Percentiles rank a stretch among this genome's conserved stretches.
Evolutionary conservation across 2,797 vertebrate genomes (phyloP).

Genomic region (Erpetoichthys calabaricus): DNA sequence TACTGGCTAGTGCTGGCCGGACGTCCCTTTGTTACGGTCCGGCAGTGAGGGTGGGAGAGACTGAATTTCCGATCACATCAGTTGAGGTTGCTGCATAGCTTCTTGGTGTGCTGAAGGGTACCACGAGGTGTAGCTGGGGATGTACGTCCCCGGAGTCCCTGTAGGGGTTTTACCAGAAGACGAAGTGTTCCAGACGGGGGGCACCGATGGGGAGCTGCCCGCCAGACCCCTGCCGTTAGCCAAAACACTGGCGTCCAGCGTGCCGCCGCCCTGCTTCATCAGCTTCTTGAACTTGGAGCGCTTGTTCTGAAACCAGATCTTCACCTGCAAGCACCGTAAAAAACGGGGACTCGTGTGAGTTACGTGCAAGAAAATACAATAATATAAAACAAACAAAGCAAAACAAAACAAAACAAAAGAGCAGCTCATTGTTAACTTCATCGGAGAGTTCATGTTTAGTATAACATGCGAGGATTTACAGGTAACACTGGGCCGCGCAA

Average conservation of each 20-base stretch:
- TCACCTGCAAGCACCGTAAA: constrained; percentile 51
- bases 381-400: too few species aligned
- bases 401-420: too few species aligned
- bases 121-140: constrained; percentile 96
- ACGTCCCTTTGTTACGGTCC: constrained; percentile 36
- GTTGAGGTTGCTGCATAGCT: constrained; percentile 95
- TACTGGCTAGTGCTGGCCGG: constrained; percentile 23
- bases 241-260: constrained; percentile 70
- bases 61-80: constrained; percentile 69
- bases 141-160: constrained; percentile 76
- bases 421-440: too few species aligned
- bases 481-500: too few species aligned
- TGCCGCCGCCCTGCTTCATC: constrained; percentile 84
- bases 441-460: too few species aligned
- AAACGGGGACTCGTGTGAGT: not conserved
- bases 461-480: too few species aligned
- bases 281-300: constrained; percentile 87
- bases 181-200: constrained; percentile 82
- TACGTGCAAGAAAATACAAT: not conserved
- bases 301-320: constrained; percentile 93
- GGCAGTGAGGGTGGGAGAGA: constrained; percentile 19
- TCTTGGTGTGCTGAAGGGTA: constrained; percentile 92
- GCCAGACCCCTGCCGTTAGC: constrained; percentile 78
- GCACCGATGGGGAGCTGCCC: constrained; percentile 72
- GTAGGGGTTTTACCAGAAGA: constrained; percentile 73